Evolutionary conservation across 2,888 invertebrate genomes (phyloP).

Genomic region (Dyspetes luteomarginatus): DNA sequence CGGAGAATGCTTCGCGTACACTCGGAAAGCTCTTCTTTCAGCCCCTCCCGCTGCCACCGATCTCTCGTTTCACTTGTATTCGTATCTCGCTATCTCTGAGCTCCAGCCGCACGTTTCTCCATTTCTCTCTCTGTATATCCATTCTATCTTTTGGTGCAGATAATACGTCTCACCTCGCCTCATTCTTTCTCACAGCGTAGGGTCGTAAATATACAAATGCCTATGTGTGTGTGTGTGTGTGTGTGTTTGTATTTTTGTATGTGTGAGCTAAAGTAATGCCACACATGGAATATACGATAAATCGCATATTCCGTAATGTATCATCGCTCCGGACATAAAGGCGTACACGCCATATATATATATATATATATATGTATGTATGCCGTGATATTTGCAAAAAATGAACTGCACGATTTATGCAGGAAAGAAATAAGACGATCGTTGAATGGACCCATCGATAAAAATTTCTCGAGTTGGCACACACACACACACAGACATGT

Average conservation of each 20-base stretch:
- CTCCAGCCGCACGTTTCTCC: constrained; percentile 73
- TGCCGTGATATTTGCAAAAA: constrained; percentile 18
- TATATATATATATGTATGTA: too few relatives aligned
- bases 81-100: constrained; percentile 79
- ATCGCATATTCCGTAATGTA: constrained; percentile 69
- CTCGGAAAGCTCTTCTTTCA: constrained; percentile 53
- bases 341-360: constrained; percentile 35
- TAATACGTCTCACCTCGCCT: constrained; percentile 52
- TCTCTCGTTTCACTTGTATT: constrained; percentile 70
- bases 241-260: constrained; percentile 58
- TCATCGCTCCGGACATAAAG: constrained; percentile 57
- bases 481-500: constrained; percentile 46
- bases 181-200: constrained; percentile 39
- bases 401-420: not conserved
- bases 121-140: constrained; percentile 60
- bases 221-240: not conserved
- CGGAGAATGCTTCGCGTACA: constrained; percentile 31
- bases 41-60: constrained; percentile 66
- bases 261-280: too few relatives aligned
- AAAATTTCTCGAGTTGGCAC: not conserved
- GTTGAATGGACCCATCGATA: not conserved
- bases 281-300: too few relatives aligned
- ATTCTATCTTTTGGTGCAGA: constrained; percentile 64
- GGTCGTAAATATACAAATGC: constrained; percentile 66
- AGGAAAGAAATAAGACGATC: not conserved